Evolutionary conservation across 2,888 invertebrate species (phyloP), one percentile per base, ranked within the genome.

Genomic region (Homarus gammarus): DNA sequence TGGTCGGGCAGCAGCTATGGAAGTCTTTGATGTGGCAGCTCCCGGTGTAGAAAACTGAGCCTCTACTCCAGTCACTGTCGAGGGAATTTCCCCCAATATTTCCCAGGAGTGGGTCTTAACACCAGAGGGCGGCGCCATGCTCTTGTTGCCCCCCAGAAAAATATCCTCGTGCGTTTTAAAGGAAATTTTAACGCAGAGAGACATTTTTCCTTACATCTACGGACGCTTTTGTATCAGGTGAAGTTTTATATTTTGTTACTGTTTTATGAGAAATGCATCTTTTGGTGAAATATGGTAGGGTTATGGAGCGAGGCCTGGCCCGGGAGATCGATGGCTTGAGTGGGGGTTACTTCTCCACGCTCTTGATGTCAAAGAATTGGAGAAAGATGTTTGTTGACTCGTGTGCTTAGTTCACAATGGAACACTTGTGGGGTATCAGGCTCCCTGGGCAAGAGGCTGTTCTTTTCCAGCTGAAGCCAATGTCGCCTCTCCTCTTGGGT

Each of bases 351-450:
- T n/a, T 36, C 81, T 36, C n/a, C 38, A n/a, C 22, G 3, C 56
- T 64, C 36, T 38, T 64, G 61, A 61, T 81, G 15, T 81, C 81
- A 64, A 81, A 81, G 81, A 81, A 81, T 81, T 81, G 33, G 44
- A 61, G 64, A 64, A 81, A 81, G 81, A 81, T 81, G 81, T 81
- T 81, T 81, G 81, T 81, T 81, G 81, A 81, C 81, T 81, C 33
- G 61, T 56, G 81, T 33, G 38, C 81, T 81, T 81, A 81, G 64
- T 81, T 38, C 44, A 81, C 81, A 81, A 64, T 81, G 81, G 81
- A 64, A 81, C 81, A 81, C 81, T 81, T 81, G 81, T 64, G 64
- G 10, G 81, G 81, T 81, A 61, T 81, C 81, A 81, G 61, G n/a
- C 81, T 64, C 38, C 40, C 36, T 64, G 81, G 27, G 12, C 81